Base-by-base conservation (phyloP, 2,797 vertebrate species). In the Sciaenops ocellatus region DNA sequence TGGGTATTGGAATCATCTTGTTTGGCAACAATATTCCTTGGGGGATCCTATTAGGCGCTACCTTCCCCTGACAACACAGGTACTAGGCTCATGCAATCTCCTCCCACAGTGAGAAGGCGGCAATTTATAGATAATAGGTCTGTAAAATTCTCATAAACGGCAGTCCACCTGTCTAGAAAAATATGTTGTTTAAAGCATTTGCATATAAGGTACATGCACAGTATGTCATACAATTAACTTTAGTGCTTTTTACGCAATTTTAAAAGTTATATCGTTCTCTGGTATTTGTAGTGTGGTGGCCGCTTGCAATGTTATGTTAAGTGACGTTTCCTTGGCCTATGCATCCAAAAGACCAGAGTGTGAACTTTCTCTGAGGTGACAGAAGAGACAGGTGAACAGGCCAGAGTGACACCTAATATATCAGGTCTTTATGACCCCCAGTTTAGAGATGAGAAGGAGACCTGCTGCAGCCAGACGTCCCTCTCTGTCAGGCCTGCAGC, bases 361-460 rank as follows among this genome's bases (percentile, higher is more conserved):
- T 80, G 78, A 91, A 84, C 42, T 18, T 63, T 78, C 69, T 84
- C 63, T 78, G 81, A 79, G 82, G 77, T 90, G 80, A 91, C 70
- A 69, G 67, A 89, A 72, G 77, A 82, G 89, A 85, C 90, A 92
- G 69, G 84, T 28, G 69, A 90, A 85, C 83, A 74, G 70, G 73
- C 82, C 80, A 78, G 65, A 77, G 47, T 83, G 89, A 91, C 91
- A 92, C 84, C 87, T 86, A 90, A 89, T 85, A 91, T 87, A 88
- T 90, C 90, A 90, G 90, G 67, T 77, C 82, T 93, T 95, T 94
- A 95, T 68, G 82, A 92, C 86, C 81, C 75, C 55, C 52, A 72
- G 83, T 91, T 90, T 70, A 81, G 78, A 93, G 92, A 94, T 90
- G 86, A 93, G 92, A 93, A 85, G 76, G 83, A 90, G 83, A 81